These are phyloP conservation scores for Trigoniulus corallinus DNA, from an alignment of 1,140 invertebrate genomes.

Conservation along the genomic window DNA sequence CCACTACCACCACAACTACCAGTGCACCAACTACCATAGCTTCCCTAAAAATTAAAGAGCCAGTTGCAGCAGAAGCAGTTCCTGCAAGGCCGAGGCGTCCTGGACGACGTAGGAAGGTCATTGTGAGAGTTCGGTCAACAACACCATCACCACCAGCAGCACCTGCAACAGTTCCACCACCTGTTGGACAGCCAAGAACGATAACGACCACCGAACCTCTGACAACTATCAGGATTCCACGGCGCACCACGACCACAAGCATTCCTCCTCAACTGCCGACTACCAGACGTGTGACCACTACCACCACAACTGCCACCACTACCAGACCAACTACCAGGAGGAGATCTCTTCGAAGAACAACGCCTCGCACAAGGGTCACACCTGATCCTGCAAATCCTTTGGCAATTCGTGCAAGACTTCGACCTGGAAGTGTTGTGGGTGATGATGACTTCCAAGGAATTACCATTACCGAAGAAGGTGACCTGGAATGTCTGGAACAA, in stretches of 20 bases:
- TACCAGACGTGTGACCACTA: neutral
- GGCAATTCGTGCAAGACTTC: neutral
- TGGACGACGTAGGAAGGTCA: neutral
- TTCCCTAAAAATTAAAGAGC: neutral
- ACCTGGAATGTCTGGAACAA: neutral
- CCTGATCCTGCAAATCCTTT: neutral
- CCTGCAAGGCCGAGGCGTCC: neutral
- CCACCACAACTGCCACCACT: neutral
- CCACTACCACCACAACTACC: neutral
- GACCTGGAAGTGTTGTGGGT: neutral
- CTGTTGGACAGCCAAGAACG: conserved; percentile 5
- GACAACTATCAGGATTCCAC: neutral
- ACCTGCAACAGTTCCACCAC: conserved; percentile 14
- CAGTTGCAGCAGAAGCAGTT: neutral
- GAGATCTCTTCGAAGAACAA: neutral
- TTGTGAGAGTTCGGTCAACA: neutral
- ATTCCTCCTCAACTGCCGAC: neutral
- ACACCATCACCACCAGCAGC: neutral
- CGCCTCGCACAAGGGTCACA: neutral
- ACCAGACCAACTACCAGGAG: neutral
- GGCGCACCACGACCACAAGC: too few relatives aligned
- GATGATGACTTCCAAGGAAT: neutral
- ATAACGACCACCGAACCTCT: conserved; percentile 1
- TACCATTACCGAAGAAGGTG: neutral
- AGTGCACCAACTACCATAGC: neutral